Evolutionary conservation across 2,113 vertebrate genomes (phyloP).

Genomic region (Taxidea taxus): DNA sequence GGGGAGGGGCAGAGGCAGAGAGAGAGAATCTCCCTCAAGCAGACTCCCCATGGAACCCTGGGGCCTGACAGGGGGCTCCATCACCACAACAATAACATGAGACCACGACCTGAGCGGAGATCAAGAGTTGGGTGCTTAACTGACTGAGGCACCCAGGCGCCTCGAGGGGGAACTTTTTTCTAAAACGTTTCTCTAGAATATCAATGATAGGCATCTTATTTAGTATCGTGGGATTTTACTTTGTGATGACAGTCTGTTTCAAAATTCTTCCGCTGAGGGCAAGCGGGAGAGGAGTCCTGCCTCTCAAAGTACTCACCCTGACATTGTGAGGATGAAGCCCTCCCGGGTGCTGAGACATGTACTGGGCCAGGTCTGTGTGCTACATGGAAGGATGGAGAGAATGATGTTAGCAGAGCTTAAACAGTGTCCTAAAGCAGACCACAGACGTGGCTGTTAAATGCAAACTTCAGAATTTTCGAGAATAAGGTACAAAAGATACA

Average conservation of each 20-base stretch:
- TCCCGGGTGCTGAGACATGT: constrained; percentile 91
- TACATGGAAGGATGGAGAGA: constrained; percentile 63
- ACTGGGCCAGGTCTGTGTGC: constrained; percentile 93
- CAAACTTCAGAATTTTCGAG: background rate
- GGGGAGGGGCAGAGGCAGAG: background rate
- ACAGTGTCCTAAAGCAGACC: background rate
- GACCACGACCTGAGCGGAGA: background rate
- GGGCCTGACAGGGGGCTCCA: background rate
- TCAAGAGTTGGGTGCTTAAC: background rate
- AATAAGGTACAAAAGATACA: background rate
- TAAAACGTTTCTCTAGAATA: background rate
- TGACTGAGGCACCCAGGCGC: background rate
- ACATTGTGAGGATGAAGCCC: constrained; percentile 88
- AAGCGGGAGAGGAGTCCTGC: background rate
- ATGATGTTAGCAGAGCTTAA: background rate
- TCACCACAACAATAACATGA: background rate
- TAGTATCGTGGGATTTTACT: background rate
- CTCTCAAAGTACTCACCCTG: constrained; percentile 82
- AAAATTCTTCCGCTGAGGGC: background rate
- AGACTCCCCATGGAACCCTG: background rate
- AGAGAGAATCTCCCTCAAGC: background rate
- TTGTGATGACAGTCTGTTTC: background rate
- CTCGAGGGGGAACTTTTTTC: background rate
- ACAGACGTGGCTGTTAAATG: background rate
- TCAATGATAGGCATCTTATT: background rate